Percentiles rank a stretch among this genome's conserved stretches.
Conservation (phyloP, 2,797 vertebrate genomes). For the Lagocephalus sceleratus region DNA sequence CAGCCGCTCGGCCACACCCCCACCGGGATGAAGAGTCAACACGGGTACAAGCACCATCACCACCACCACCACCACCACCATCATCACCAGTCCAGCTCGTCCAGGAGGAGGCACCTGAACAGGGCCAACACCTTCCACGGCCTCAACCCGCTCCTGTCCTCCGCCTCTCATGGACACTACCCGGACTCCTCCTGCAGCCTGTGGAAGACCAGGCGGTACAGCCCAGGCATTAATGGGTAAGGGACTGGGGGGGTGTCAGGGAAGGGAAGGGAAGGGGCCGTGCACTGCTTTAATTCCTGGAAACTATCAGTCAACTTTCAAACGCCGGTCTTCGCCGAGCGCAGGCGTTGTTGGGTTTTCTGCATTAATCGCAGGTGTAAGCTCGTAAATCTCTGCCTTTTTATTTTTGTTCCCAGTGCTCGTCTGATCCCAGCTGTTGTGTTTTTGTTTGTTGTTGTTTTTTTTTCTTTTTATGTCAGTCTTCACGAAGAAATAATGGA, state of each 20-base stretch:
- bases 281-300: background rate
- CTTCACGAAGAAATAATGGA: slow-evolving; percentile 97
- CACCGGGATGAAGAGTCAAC: slow-evolving; percentile 58
- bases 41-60: slow-evolving; percentile 47
- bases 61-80: slow-evolving; percentile 38
- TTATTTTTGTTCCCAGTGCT: background rate
- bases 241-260: slow-evolving; percentile 1
- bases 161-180: slow-evolving; percentile 65
- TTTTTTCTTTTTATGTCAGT: slow-evolving; percentile 58
- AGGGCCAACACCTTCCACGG: slow-evolving; percentile 91
- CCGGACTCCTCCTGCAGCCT: slow-evolving; percentile 83
- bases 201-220: slow-evolving; percentile 91
- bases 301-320: background rate
- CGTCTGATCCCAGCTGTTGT: background rate
- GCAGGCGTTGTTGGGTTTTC: background rate
- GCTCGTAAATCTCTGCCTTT: background rate
- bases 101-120: slow-evolving; percentile 89
- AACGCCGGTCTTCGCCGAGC: background rate
- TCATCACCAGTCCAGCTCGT: slow-evolving; percentile 48
- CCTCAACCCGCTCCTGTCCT: slow-evolving; percentile 84
- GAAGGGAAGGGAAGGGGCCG: too few species aligned
- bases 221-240: slow-evolving; percentile 91
- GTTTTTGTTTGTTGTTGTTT: too few species aligned
- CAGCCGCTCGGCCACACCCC: slow-evolving; percentile 70
- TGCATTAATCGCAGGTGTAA: background rate